Base-by-base conservation (phyloP, 2,113 vertebrate species). In the Corythaeola cristata region DNA sequence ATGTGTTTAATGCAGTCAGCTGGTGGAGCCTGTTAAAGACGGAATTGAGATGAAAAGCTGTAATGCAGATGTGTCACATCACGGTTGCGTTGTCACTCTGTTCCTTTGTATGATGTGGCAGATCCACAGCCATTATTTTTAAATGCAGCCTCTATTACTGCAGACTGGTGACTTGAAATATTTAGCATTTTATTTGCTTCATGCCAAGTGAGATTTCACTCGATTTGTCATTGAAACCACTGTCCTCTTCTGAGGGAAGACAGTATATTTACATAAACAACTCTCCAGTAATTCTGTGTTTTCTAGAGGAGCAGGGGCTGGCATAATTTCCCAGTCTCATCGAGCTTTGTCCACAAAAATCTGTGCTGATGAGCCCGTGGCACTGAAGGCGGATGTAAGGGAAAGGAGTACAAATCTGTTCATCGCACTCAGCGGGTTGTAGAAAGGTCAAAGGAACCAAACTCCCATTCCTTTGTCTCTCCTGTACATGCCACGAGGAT, bases 121-220 rank as follows among this genome's bases (percentile, higher is more conserved):
- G 97, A 97, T 96, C 97, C 95, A 97, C 94, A 93, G 85, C 95
- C 97, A 97, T 97, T 97, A 96, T 74, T 97, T 97, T 92, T 94
- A 85, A 63, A 80, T 93, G 91, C 86, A 85, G 95, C 90, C 93
- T 97, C 91, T 96, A 79, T 97, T 94, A 76, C 85, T 60, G 80
- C 81, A 95, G 94, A 97, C 93, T 4, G 2, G 81, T 93, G 85
- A 90, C 91, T 88, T 93, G 88, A 97, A 98, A 97, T 95, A 97
- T 95, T 93, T 96, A 95, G 85, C 93, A 22, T 93, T 97, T 97
- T 97, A 95, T 97, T 97, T 97, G 66, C 93, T 95, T 97, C 85
- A 93, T 85, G 92, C 92, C 92, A 89, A 97, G 90, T 92, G 90
- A 95, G 89, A 79, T 98, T 95, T 97, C 96, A 97, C 94, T 98